Conservation (phyloP, 2,888 invertebrate genomes). For the Drosophila mercatorum region DNA sequence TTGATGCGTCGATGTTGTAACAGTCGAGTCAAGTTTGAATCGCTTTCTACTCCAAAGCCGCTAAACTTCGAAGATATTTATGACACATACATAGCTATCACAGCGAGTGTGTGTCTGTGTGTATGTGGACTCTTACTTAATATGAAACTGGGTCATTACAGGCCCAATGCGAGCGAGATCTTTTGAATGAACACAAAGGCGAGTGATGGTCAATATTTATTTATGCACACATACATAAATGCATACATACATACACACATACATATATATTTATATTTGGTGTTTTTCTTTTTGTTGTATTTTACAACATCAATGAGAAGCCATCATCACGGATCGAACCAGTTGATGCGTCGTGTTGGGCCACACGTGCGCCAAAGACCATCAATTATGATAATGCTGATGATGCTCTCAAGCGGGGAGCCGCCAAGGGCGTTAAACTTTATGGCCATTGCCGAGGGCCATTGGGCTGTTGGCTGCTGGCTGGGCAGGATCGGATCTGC, state of each 20-base stretch:
- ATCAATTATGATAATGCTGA: conserved; percentile 39
- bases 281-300: conserved; percentile 14
- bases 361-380: conserved; percentile 54
- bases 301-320: conserved; percentile 55
- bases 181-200: conserved; percentile 59
- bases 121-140: conserved; percentile 54
- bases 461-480: conserved; percentile 17
- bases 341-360: conserved; percentile 47
- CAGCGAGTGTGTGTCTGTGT: conserved; percentile 8
- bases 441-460: conserved; percentile 32
- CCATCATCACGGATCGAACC: conserved; percentile 44
- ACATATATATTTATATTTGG: background rate
- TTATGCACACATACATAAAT: conserved; percentile 14
- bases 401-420: conserved; percentile 24
- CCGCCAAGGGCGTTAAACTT: conserved; percentile 56
- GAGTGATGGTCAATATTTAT: conserved; percentile 53
- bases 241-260: conserved; percentile 4
- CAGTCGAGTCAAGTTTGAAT: conserved; percentile 45
- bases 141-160: conserved; percentile 74
- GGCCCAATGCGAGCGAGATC: conserved; percentile 42
- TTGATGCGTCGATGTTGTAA: conserved; percentile 61
- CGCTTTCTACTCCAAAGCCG: conserved; percentile 60
- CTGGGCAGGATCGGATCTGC: conserved; percentile 23
- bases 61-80: conserved; percentile 47
- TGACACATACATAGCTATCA: conserved; percentile 47